Conservation (phyloP, 2,797 vertebrate genomes). For the Gorsachius magnificus region DNA sequence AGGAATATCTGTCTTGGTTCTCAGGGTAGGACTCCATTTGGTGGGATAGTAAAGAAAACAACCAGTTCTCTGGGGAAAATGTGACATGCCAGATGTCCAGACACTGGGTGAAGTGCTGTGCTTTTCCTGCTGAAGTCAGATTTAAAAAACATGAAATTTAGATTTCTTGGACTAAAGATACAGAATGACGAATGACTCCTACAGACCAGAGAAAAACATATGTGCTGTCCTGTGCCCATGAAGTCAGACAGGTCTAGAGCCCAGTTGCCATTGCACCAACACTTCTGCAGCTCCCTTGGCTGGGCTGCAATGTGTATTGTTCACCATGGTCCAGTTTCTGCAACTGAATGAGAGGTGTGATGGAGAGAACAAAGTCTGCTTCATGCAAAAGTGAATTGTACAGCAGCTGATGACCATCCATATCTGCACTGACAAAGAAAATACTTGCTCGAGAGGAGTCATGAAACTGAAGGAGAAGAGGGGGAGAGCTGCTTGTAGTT, state of each 20-base stretch:
- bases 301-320: neutral
- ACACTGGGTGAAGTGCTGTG: neutral
- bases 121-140: neutral
- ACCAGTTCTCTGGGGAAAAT: constrained; percentile 18
- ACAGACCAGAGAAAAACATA: neutral
- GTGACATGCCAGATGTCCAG: neutral
- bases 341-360: neutral
- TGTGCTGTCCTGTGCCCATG: neutral
- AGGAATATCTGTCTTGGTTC: constrained; percentile 26
- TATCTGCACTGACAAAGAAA: neutral
- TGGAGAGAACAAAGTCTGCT: neutral
- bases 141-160: neutral
- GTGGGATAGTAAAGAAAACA: constrained; percentile 14
- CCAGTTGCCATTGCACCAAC: neutral
- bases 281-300: neutral
- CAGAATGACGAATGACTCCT: neutral
- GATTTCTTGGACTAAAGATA: neutral
- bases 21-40: constrained; percentile 19
- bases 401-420: neutral
- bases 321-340: neutral
- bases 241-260: neutral
- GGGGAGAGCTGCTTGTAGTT: neutral
- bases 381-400: neutral
- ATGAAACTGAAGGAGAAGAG: neutral
- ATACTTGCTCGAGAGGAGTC: neutral